Evolutionary conservation across 1,140 invertebrate genomes (phyloP).

Genomic region (Physella acuta): DNA sequence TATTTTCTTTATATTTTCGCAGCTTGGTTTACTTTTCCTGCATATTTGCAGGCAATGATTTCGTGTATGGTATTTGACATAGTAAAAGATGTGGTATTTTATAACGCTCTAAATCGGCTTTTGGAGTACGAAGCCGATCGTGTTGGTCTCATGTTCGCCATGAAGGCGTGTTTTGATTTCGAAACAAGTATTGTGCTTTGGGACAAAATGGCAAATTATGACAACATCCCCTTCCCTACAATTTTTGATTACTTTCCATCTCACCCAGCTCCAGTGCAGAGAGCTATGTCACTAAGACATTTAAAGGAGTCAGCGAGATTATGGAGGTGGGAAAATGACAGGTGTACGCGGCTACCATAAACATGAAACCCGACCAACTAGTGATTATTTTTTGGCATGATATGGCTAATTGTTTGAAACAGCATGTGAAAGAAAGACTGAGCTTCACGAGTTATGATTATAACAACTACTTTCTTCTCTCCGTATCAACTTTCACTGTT

Average conservation of each 20-base stretch:
- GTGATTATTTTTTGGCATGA: too few species aligned
- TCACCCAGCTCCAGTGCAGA: conserved; percentile 65
- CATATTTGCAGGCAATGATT: conserved; percentile 63
- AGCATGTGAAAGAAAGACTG: too few species aligned
- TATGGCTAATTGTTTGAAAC: too few species aligned
- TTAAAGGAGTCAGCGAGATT: too few species aligned
- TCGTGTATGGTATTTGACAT: conserved; percentile 31
- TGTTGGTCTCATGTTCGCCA: conserved; percentile 66
- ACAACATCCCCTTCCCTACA: conserved; percentile 28
- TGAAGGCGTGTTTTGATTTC: conserved; percentile 71
- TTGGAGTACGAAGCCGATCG: conserved; percentile 70
- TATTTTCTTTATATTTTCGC: conserved; percentile 63
- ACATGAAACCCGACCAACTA: too few species aligned
- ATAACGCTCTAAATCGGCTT: conserved; percentile 65
- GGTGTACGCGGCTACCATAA: too few species aligned
- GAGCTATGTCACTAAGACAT: conserved; percentile 62
- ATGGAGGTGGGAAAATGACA: too few species aligned
- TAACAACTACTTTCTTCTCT: too few species aligned
- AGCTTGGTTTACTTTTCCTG: conserved; percentile 67
- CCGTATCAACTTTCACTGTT: too few species aligned
- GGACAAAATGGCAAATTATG: conserved; percentile 62
- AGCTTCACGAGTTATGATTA: too few species aligned
- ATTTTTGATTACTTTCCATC: conserved; percentile 66
- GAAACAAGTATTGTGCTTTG: conserved; percentile 68
- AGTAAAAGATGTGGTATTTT: conserved; percentile 51